Conservation (phyloP, 2,797 vertebrate species). For the Pseudochromis fuscus region DNA sequence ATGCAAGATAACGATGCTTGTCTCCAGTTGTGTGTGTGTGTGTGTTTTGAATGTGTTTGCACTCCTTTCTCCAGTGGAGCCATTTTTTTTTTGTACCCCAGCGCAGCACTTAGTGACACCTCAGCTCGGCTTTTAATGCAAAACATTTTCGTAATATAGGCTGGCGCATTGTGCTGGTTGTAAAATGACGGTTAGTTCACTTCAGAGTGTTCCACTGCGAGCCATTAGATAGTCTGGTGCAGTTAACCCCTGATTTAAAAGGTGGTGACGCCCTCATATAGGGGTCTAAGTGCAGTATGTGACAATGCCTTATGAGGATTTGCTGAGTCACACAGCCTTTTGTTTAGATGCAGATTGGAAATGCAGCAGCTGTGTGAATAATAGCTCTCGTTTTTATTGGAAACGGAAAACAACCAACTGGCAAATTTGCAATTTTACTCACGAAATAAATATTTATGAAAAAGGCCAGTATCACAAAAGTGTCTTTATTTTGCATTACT, state of each 20-base stretch:
- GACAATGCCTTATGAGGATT: constrained; percentile 13
- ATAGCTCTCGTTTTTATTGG: constrained; percentile 2
- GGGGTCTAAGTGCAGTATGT: constrained; percentile 16
- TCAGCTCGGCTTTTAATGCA: constrained; percentile 33
- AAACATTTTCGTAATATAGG: constrained; percentile 26
- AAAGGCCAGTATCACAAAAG: constrained; percentile 12
- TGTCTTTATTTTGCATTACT: constrained; percentile 28
- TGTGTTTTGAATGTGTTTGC: constrained; percentile 21
- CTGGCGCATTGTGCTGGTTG: constrained; percentile 20
- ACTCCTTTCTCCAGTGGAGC: constrained; percentile 10
- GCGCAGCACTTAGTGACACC: constrained; percentile 8
- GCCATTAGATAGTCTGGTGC: constrained; percentile 39
- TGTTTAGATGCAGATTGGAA: constrained; percentile 39
- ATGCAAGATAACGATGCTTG: constrained; percentile 44
- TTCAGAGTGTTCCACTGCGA: constrained; percentile 33
- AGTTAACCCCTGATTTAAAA: constrained; percentile 46
- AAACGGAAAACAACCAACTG: constrained; percentile 16
- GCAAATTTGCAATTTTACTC: constrained; percentile 28
- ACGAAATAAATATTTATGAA: constrained; percentile 48
- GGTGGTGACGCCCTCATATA: constrained; percentile 27
- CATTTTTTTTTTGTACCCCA: background rate
- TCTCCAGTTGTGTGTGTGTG: constrained; percentile 12
- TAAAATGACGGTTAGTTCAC: constrained; percentile 44
- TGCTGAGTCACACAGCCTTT: constrained; percentile 39
- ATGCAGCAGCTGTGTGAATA: constrained; percentile 20